Conservation (phyloP, 2,113 vertebrate species). For the Astur gentilis region DNA sequence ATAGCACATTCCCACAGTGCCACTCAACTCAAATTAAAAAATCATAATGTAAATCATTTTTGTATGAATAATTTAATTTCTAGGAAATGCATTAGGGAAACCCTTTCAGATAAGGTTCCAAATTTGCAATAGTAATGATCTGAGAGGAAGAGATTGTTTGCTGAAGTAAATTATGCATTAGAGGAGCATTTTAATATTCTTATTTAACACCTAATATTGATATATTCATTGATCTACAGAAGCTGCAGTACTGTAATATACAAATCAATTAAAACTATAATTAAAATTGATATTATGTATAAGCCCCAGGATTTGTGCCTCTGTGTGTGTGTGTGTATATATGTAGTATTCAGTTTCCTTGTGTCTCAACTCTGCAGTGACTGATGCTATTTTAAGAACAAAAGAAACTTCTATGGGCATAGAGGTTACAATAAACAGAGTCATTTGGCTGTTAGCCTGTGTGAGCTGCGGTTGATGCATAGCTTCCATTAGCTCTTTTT, state of each 20-base stretch:
- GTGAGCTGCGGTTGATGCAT: neutral
- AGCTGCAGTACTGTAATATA: neutral
- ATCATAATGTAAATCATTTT: constrained; percentile 26
- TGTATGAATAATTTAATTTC: constrained; percentile 54
- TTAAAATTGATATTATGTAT: neutral
- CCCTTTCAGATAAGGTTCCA: constrained; percentile 31
- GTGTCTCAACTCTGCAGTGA: neutral
- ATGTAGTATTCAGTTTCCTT: neutral
- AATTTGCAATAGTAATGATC: constrained; percentile 29
- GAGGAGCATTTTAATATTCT: constrained; percentile 18
- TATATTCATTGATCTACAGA: neutral
- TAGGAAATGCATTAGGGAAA: constrained; percentile 18
- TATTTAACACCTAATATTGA: constrained; percentile 43
- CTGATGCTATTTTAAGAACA: constrained; percentile 2
- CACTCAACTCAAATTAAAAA: constrained; percentile 28
- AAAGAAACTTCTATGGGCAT: neutral
- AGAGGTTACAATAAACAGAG: neutral
- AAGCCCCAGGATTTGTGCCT: neutral
- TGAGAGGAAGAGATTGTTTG: constrained; percentile 35
- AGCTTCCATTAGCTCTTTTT: neutral
- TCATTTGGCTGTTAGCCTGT: neutral
- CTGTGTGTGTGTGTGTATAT: neutral
- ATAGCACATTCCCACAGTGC: constrained; percentile 9
- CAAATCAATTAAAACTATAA: constrained; percentile 30
- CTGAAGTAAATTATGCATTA: constrained; percentile 31